A percentile compares a stretch with the other conserved stretches of the same genome.
Evolutionary conservation across 2,888 invertebrate genomes (phyloP).

Genomic region (Mechanitis mazaeus): DNA sequence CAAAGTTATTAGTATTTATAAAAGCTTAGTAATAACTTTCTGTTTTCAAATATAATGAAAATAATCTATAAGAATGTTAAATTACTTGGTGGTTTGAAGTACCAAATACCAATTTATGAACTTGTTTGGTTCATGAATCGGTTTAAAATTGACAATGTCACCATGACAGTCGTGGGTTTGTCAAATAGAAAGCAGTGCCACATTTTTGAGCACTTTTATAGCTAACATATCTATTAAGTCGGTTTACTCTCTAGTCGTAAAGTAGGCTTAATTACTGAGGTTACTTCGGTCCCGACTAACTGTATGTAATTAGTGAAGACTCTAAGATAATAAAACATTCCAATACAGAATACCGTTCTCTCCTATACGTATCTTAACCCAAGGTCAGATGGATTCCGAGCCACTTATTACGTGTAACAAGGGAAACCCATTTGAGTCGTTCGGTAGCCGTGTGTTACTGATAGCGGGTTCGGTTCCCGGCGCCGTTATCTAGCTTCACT

Average conservation of each 20-base stretch:
- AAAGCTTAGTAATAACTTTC: too few species aligned
- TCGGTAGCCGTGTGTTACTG: conserved; percentile 50
- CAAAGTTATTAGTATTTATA: background rate
- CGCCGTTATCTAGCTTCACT: conserved; percentile 43
- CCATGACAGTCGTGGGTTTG: conserved; percentile 11
- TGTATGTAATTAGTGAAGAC: conserved; percentile 27
- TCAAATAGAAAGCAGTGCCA: conserved; percentile 18
- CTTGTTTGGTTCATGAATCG: too few species aligned
- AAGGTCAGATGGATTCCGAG: conserved; percentile 34
- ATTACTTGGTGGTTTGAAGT: too few species aligned
- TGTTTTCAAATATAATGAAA: too few species aligned
- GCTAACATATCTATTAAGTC: conserved; percentile 22
- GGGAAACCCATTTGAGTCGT: conserved; percentile 68
- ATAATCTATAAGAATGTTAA: too few species aligned
- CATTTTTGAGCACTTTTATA: conserved; percentile 20
- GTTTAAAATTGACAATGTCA: conserved; percentile 11
- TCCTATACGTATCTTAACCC: conserved; percentile 28
- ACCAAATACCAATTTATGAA: too few species aligned
- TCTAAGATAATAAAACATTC: conserved; percentile 34
- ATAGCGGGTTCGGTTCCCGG: conserved; percentile 48
- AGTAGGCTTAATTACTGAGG: conserved; percentile 23
- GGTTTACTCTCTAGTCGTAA: conserved; percentile 26
- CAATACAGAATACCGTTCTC: conserved; percentile 35
- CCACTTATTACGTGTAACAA: conserved; percentile 62
- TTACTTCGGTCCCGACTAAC: conserved; percentile 19